Percentiles rank a stretch among this genome's conserved stretches.
phyloP scores from a whole-genome alignment of 2,797 vertebrate species.

The Anguilla obscura region DNA sequence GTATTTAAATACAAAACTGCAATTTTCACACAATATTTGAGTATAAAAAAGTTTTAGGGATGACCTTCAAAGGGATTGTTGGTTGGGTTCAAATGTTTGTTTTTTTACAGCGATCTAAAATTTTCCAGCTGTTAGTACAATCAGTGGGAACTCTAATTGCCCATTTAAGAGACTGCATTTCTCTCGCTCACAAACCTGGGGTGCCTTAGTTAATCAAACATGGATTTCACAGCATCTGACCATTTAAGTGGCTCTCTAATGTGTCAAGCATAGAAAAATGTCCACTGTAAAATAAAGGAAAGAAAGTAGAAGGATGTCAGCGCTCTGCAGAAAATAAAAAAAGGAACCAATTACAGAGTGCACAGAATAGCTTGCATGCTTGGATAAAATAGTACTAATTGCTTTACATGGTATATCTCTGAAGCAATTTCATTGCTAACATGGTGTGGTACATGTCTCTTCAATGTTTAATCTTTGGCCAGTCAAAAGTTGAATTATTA shows the following conservation, averaged over 20 bases:
- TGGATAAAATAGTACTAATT: neutral
- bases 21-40: neutral
- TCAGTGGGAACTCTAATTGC: slow-evolving; percentile 17
- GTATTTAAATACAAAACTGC: neutral
- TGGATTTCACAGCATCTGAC: neutral
- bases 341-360: neutral
- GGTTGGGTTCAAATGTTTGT: neutral
- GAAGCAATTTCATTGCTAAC: neutral
- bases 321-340: neutral
- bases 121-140: neutral
- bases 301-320: neutral
- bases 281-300: neutral
- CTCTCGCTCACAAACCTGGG: neutral
- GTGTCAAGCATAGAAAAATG: neutral
- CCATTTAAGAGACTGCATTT: neutral
- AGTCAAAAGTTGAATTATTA: neutral
- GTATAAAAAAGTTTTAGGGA: neutral
- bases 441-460: neutral
- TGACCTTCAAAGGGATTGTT: neutral
- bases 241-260: slow-evolving; percentile 19
- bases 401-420: neutral
- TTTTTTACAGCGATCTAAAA: neutral
- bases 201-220: slow-evolving; percentile 12
- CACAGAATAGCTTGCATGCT: neutral
- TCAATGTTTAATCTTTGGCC: neutral